Evolutionary conservation across 2,888 invertebrate genomes (phyloP), one percentile per base, ranked within the genome.

Genomic region (Germaria angustata): DNA sequence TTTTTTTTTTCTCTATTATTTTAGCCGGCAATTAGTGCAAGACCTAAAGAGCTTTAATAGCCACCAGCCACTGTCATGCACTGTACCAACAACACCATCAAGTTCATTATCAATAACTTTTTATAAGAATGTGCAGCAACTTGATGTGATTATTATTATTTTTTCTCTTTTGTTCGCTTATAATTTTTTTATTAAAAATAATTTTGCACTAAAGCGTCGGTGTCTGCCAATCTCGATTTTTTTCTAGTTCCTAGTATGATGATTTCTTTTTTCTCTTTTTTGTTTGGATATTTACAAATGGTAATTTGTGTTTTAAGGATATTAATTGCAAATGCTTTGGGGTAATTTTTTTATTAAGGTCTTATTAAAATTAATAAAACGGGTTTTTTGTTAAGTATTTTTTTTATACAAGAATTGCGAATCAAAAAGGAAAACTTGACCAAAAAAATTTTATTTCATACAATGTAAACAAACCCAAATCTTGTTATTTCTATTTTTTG

Each of bases 381-480:
- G 15, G 61, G 68, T 68, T 77, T n/a, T 61, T 41, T 69, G 49
- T 22, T 49, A 49, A 24, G 57, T 2, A 13, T 41, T 17, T 20
- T 51, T 69, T 53, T 28, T 15, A 9, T 41, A n/a, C 11, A 17
- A 61, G 4, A 49, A 28, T 49, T 28, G 22, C 41, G 15, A 13
- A 46, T 32, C 8, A 28, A 51, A 53, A 53, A 8, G 8, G 32
- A 59, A 53, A 55, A 17, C 11, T 28, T 72, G 11, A 41, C 46
- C 7, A 66, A 65, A 41, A 59, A 44, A 66, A 66, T 13, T 61
- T 76, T n/a, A 51, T 68, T 59, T 79, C 34, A 41, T 24, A 44
- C 41, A 81, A 81, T 81, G 81, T 81, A 81, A 81, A 81, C 81
- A 81, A 81, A 81, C 73, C 68, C 8, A 73, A 73, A 69, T 68